Base-by-base conservation (phyloP, 2,113 vertebrate species). In the Mellivora capensis region DNA sequence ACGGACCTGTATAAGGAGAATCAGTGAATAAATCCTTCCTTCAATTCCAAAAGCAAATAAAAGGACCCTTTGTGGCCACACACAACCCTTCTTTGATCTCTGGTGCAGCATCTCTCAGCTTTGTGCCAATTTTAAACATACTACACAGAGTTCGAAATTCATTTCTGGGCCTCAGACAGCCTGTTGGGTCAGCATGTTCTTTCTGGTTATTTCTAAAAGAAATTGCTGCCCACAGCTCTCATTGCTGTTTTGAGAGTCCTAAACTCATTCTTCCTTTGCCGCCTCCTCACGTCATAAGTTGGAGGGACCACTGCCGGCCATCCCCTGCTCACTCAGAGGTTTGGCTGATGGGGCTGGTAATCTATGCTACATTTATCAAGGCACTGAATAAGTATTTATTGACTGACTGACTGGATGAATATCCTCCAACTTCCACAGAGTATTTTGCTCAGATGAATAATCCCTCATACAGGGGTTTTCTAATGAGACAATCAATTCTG, bases 141-240 rank as follows among this genome's bases (percentile, higher is more conserved):
- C 57, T 42, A 42, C 62, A 12, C 34, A 8, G 54, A 59, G 77
- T 79, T 76, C 21, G 1, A 25, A 79, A 74, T 71, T 81, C 29
- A 72, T 17, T 84, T 57, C 84, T 82, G 57, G 21, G 49, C 25
- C 49, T 67, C 21, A 39, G 37, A 89, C 1, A 76, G 17, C 21
- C 12, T 59, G 8, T 82, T 67, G 14, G 47, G 7, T 64, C 54
- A 61, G 37, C 49, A 42, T 64, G 7, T 91, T 85, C 52, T 84
- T 92, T 88, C 83, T 72, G 52, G 79, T 77, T 85, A 62, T 91
- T 95, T 81, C 76, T 87, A 47, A 90, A 93, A 49, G 13, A 72
- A 61, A 34, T 52, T 14, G 34, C 7, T 69, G 3, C 29, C 21
- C 79, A 62, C 49, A 67, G 44, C 54, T 74, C 76, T 71, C 59